These are phyloP conservation scores for Crotophaga sulcirostris DNA, from an alignment of 2,113 vertebrate genomes.

Conservation along the genomic window DNA sequence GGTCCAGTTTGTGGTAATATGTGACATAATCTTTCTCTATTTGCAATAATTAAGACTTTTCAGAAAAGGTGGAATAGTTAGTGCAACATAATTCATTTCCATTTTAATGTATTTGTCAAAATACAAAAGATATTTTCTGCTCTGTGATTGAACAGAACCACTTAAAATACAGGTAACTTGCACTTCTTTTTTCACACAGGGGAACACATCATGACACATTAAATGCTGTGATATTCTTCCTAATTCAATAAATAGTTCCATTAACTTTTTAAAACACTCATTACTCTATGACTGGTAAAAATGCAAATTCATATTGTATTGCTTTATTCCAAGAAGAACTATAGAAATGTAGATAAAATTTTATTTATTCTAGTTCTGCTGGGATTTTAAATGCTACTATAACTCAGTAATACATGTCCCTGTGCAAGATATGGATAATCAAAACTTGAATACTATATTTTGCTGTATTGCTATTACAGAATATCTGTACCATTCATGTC, in stretches of 20 bases:
- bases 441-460: background rate
- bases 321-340: background rate
- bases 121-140: background rate
- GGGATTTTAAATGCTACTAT: background rate
- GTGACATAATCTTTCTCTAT: background rate
- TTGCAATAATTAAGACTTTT: background rate
- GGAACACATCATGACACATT: background rate
- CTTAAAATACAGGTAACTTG: background rate
- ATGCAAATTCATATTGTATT: background rate
- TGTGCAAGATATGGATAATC: background rate
- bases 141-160: background rate
- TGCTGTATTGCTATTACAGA: background rate
- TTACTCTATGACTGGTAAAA: background rate
- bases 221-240: background rate
- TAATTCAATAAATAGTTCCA: background rate
- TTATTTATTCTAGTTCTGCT: background rate
- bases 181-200: background rate
- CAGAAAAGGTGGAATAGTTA: background rate
- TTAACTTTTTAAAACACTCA: background rate
- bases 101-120: background rate
- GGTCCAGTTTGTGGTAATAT: background rate
- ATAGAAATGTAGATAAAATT: background rate
- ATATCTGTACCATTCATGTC: background rate
- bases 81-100: background rate
- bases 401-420: background rate